Evolutionary conservation across 2,888 invertebrate genomes (phyloP), one percentile per base, ranked within the genome.

Genomic region (Rhynchonema sp.): DNA sequence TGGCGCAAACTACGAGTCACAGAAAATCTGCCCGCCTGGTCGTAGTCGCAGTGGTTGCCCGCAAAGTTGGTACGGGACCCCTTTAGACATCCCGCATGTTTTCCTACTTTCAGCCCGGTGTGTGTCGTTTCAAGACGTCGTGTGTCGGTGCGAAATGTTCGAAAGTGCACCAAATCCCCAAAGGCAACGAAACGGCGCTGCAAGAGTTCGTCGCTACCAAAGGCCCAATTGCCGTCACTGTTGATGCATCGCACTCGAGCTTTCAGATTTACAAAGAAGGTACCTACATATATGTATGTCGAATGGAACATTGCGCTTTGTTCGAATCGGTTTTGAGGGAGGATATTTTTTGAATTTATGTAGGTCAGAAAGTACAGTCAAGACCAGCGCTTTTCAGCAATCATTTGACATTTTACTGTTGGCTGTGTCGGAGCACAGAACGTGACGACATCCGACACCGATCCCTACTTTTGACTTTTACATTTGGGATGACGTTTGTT

Each of bases 201-300:
- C 53, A 59, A 63, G 58, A 62, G 46, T 72, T 72, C 57, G 62
- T 72, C 27, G 72, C 70, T 60, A 69, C 71, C 25, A 66, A 68
- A 29, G 72, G 72, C 54, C 72, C 72, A 46, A 66, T 72, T 61
- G 69, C 71, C 6, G 67, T 73, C 28, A 72, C 70, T 62, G 72
- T 72, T 57, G 72, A 72, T 61, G 72, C 72, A 57, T 68, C 69
- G 52, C 70, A 71, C 60, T 63, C 64, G 49, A 66, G 66, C 63
- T 74, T 74, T 68, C 71, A 72, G 63, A 64, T 70, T 38, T 74
- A 74, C 67, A 66, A 65, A 59, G 64, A 66, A 61, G 71, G 71
- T 69, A 56, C 61, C 64, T 1, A 25, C 13, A 58, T 23, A 55
- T 61, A 30, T 54, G 55, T 1, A 56, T 59, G 13, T 46, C 46